Conservation (phyloP, 2,113 vertebrate genomes). For the Petroica traversi region DNA sequence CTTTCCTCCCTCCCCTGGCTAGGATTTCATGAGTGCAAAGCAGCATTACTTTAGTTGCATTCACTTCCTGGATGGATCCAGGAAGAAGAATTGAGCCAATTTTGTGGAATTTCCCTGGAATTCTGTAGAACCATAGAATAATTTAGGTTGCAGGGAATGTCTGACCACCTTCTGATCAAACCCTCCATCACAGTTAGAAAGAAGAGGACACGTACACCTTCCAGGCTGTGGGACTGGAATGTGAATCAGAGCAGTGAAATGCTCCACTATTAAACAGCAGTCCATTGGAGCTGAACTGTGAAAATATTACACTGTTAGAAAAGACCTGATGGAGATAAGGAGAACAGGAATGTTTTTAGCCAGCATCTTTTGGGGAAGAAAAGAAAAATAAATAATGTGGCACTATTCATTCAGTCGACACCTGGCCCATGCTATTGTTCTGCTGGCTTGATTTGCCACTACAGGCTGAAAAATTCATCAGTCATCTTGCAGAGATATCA, state of each 20-base stretch:
- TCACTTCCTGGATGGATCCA: neutral
- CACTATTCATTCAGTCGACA: neutral
- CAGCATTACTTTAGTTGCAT: neutral
- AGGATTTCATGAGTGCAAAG: neutral
- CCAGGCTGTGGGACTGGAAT: neutral
- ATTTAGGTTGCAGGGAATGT: neutral
- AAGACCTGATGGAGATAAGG: neutral
- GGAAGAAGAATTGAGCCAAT: neutral
- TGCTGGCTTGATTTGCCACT: neutral
- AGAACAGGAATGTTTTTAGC: neutral
- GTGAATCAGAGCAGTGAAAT: neutral
- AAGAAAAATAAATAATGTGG: neutral
- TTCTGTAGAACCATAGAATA: neutral
- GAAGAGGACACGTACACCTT: neutral
- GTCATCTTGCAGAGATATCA: neutral
- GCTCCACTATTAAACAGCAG: neutral
- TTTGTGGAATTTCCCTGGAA: neutral
- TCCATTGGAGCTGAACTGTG: neutral
- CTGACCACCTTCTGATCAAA: neutral
- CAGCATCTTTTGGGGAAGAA: neutral
- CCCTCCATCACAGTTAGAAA: neutral
- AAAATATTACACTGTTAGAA: neutral
- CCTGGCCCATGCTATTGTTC: neutral
- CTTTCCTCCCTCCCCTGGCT: rapidly evolving
- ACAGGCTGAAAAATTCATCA: neutral